Evolutionary conservation across 2,113 vertebrate species (phyloP).

Genomic region (Empidonax traillii): DNA sequence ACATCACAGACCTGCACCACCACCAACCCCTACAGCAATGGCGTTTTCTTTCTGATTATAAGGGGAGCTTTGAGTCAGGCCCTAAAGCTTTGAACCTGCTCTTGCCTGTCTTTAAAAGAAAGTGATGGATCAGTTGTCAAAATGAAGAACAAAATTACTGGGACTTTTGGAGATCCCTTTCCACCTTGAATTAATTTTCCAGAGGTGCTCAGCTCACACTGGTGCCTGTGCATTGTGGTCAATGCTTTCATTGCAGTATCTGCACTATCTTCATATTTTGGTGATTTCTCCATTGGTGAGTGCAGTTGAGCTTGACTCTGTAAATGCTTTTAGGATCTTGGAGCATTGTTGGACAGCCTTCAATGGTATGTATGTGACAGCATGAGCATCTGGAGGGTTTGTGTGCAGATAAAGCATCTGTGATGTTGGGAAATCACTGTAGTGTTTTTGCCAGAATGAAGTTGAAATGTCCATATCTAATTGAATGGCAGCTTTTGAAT

Average conservation of each 20-base stretch:
- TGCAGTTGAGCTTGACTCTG: slow-evolving; percentile 5
- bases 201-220: background rate
- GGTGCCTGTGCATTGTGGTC: background rate
- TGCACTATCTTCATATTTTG: background rate
- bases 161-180: background rate
- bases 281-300: background rate
- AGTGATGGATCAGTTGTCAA: background rate
- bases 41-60: background rate
- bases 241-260: background rate
- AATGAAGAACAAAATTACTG: background rate
- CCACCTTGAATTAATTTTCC: background rate
- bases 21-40: background rate
- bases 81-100: background rate
- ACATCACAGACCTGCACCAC: background rate
- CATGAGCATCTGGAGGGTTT: slow-evolving; percentile 55
- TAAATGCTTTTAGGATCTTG: slow-evolving; percentile 35
- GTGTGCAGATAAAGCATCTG: slow-evolving; percentile 63
- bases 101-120: background rate
- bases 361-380: background rate
- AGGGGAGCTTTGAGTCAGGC: background rate
- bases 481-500: slow-evolving; percentile 58
- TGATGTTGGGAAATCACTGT: slow-evolving; percentile 46
- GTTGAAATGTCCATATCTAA: slow-evolving; percentile 53
- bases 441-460: slow-evolving; percentile 56
- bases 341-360: slow-evolving; percentile 42